Percentiles rank a stretch among this genome's conserved stretches.
These are phyloP conservation scores for Nesoenas mayeri DNA, from an alignment of 2,113 vertebrate genomes.

Conservation along the genomic window DNA sequence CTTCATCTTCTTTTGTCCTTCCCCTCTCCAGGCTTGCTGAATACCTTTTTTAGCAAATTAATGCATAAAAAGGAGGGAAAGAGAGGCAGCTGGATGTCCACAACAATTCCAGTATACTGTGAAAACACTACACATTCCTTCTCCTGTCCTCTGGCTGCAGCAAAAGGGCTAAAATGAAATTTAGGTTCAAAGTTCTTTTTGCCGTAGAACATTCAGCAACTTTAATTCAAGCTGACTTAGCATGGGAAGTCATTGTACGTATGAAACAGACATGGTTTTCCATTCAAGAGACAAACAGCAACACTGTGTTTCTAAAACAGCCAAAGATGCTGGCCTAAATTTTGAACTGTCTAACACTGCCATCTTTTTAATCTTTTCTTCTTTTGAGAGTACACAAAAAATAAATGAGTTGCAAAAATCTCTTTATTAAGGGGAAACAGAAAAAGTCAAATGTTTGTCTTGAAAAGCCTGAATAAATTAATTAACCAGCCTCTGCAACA, in stretches of 20 bases:
- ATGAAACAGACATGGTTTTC: neutral
- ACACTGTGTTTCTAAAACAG: neutral
- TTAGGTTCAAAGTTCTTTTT: constrained; percentile 6
- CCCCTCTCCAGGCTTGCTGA: neutral
- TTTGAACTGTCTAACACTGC: neutral
- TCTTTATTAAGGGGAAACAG: neutral
- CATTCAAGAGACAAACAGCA: neutral
- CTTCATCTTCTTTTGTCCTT: neutral
- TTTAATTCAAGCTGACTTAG: constrained; percentile 47
- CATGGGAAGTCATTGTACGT: neutral
- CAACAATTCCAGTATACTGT: neutral
- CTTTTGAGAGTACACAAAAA: neutral
- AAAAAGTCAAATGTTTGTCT: neutral
- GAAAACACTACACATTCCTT: neutral
- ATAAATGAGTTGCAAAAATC: neutral
- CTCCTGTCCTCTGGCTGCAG: neutral
- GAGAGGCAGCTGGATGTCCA: neutral
- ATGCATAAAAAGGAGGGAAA: neutral
- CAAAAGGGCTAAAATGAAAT: neutral
- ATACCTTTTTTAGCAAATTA: neutral
- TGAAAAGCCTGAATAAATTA: neutral
- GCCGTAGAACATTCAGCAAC: neutral
- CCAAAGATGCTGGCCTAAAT: neutral
- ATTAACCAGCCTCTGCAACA: neutral
- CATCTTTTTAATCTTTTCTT: neutral